Evolutionary conservation across 2,113 vertebrate species (phyloP), one percentile per base, ranked within the genome.

Genomic region (Oenanthe melanoleuca): DNA sequence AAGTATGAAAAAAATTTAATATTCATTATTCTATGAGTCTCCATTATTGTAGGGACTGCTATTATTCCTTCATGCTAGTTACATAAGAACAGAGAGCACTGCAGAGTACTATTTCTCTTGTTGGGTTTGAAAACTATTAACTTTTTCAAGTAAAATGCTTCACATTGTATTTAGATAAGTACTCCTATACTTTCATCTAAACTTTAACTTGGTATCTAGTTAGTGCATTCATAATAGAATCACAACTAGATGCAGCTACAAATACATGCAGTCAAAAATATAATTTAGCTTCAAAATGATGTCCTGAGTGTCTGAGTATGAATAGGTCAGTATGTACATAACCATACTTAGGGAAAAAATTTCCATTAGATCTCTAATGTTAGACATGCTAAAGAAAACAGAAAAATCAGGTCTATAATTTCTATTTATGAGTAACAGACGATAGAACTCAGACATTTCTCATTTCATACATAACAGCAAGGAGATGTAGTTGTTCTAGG

Each of bases 1-100:
- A 97, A 96, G 92, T 80, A 97, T 40, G 40, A 96, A 97, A 86
- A 94, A 96, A 94, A 95, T 75, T 88, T 77, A 92, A 96, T 88
- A 86, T 47, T 63, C 80, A 88, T 94, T 80, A 93, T 92, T 91
- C 78, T 88, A 79, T 26, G 45, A 94, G 73, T 86, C 79, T 94
- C 85, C 72, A 70, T 85, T 90, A 72, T 55, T 70, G 53, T 64
- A 81, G 22, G 49, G 57, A 71, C 49, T 80, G 44, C 55, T 88
- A 34, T 33, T 93, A 37, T 64, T 89, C n/a, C 65, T 80, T 57
- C 52, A 70, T 34, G 34, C 28, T 80, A 66, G 29, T n/a, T 86
- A 38, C 2, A 5, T 34, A 77, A 61, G 4, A 6, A 78, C 4
- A 4, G 38, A 67, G 26, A 75, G 61, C 11, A 33, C 2, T 42